phyloP scores from a whole-genome alignment of 2,888 invertebrate species.

The Colostygia pectinataria region DNA sequence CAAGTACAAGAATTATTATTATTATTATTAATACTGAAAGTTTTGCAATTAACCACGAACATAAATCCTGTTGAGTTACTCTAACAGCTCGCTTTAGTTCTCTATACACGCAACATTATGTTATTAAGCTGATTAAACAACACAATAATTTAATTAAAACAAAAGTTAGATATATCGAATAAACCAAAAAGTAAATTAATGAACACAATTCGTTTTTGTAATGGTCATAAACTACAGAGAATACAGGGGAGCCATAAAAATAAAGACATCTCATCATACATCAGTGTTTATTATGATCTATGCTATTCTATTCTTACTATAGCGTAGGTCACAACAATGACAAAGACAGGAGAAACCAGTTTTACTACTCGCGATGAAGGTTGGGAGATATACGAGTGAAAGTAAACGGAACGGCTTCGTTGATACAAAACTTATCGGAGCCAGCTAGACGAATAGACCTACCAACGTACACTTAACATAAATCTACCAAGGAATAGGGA shows the following conservation, averaged over 20 bases:
- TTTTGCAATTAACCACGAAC: constrained; percentile 9
- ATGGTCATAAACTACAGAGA: background rate
- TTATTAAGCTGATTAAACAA: too few species aligned
- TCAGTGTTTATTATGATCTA: constrained; percentile 14
- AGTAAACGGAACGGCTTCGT: constrained; percentile 39
- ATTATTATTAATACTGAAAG: constrained; percentile 15
- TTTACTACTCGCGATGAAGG: constrained; percentile 47
- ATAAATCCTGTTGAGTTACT: constrained; percentile 1
- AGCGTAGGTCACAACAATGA: constrained; percentile 35
- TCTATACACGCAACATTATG: too few species aligned
- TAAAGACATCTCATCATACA: constrained; percentile 6
- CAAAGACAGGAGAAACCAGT: constrained; percentile 47
- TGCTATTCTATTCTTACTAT: constrained; percentile 8
- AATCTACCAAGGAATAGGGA: constrained; percentile 25
- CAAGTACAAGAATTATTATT: too few species aligned
- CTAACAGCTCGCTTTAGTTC: background rate
- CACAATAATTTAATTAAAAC: too few species aligned
- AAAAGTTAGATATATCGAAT: too few species aligned
- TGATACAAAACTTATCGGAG: constrained; percentile 36
- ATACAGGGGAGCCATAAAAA: background rate
- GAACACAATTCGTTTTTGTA: background rate
- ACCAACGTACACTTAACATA: constrained; percentile 27
- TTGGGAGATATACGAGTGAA: constrained; percentile 55
- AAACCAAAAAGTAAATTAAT: too few species aligned
- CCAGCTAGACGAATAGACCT: constrained; percentile 33